Base-by-base conservation (phyloP, 2,888 invertebrate genomes). In the Hyalella azteca region DNA sequence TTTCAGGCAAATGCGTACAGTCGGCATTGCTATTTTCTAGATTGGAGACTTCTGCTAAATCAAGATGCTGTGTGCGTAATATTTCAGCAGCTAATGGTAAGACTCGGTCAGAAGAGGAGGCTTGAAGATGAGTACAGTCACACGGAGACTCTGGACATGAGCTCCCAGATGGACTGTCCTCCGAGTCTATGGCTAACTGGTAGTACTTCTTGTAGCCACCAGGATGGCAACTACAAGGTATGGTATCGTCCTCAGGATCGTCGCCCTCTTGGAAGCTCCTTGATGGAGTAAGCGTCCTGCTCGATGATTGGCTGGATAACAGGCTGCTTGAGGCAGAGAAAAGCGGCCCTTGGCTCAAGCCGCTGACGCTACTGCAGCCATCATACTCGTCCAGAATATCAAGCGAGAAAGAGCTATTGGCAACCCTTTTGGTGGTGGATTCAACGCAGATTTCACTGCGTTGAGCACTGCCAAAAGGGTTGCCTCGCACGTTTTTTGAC, bases 401-500 rank as follows among this genome's bases (percentile, higher is more conserved):
- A 19, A 79, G 81, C 41, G 80, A 54, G 48, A 79, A 39, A 59
- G 78, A 78, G 26, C 41, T 36, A 40, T 76, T 50, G 73, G 84
- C 84, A 84, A 84, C 84, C 84, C 84, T 84, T 84, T 84, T 82
- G 84, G 80, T 80, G 79, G 80, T 66, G 50, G 73, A 79, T 73
- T 45, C 41, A 54, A 39, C 54, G 40, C 79, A 80, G 78, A 39
- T 48, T 50, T 84, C 78, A 84, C 81, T 84, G 84, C 80, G 81
- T 76, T 78, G 77, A 81, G 84, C 84, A 83, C 79, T 80, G 78
- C 80, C 66, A 45, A 75, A 84, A 84, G 84, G 84, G 84, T 84
- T 84, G 84, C 84, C 78, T 79, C 77, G 76, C 84, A 84, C 84
- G 84, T 84, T 84, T 84, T 84, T 84, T 84, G 82, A 40, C 78